These are phyloP conservation scores for Mormyrops attenuatus DNA, from an alignment of 2,797 vertebrate species.

Conservation along the genomic window DNA sequence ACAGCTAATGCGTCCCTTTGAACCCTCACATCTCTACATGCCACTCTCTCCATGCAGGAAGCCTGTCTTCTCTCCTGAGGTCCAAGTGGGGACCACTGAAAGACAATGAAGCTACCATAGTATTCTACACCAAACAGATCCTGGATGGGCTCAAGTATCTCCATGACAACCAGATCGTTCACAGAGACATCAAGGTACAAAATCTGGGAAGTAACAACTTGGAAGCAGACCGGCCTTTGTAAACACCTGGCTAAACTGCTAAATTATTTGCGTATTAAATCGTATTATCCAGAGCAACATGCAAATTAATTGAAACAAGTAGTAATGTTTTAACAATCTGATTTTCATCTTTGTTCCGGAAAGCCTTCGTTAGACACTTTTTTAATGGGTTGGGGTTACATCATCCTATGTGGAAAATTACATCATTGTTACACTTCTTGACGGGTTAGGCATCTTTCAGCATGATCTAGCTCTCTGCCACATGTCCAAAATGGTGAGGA, in stretches of 20 bases:
- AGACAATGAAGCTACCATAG: conserved; percentile 81
- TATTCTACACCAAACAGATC: conserved; percentile 89
- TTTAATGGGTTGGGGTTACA: not conserved
- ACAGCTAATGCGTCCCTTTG: not conserved
- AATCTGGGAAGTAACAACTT: not conserved
- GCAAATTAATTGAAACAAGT: not conserved
- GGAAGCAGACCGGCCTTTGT: not conserved
- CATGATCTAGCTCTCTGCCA: not conserved
- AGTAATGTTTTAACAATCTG: not conserved
- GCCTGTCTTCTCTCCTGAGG: conserved; percentile 80
- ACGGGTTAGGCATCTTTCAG: not conserved
- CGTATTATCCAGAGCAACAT: not conserved
- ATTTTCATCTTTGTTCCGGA: not conserved
- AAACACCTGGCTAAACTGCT: not conserved
- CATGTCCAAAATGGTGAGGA: not conserved
- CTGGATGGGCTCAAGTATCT: conserved; percentile 82
- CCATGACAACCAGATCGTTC: conserved; percentile 86
- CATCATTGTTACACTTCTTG: not conserved
- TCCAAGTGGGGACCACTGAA: conserved; percentile 91
- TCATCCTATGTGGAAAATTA: not conserved
- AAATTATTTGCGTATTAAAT: not conserved
- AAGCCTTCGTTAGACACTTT: not conserved
- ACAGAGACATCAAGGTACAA: conserved; percentile 83
- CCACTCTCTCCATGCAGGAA: conserved; percentile 57
- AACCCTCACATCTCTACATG: not conserved